Base-by-base conservation (phyloP, 2,113 vertebrate species). In the Misgurnus mizolepis region DNA sequence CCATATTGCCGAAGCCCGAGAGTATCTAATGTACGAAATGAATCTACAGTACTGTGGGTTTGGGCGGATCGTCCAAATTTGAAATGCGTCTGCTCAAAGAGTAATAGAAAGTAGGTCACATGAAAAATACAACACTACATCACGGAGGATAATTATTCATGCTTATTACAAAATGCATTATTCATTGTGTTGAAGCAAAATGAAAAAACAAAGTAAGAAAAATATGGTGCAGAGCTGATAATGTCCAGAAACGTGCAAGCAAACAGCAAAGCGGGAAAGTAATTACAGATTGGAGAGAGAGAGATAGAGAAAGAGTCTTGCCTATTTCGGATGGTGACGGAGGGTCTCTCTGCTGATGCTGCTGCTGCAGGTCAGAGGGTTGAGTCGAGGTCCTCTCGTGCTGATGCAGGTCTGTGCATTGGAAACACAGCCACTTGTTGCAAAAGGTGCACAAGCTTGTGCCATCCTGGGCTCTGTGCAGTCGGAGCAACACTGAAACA, bases 401-500 rank as follows among this genome's bases (percentile, higher is more conserved):
- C 88, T 91, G 93, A 82, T 94, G 93, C 87, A 91, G 83, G 85
- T 93, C 90, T n/a, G 93, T 93, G 85, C 93, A 94, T 82, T 91
- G 92, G 86, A 92, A 93, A 85, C 93, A 94, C 80, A 94, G 69
- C 92, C 92, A 93, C 91, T 93, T 93, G 92, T 94, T 94, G 89
- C 93, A 94, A 68, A 91, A 88, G 0, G 92, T 93, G 80, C 93
- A 94, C 76, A 94, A 87, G 82, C 92, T 93, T 92, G 93, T 40
- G 92, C 92, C 53, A 90, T 87, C 78, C 89, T 86, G 0, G 88
- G 88, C 85, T 92, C 92, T 6, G 90, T 82, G 79, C 93, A 94
- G 81, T 94, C 91, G 1, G 92, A 90, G 84, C 93, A 94, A 79
- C 87, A 90, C 93, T 94, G 71, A 81, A 39, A 84, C 7, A 73